Conservation (phyloP, 2,888 invertebrate species). For the Elegia similella region DNA sequence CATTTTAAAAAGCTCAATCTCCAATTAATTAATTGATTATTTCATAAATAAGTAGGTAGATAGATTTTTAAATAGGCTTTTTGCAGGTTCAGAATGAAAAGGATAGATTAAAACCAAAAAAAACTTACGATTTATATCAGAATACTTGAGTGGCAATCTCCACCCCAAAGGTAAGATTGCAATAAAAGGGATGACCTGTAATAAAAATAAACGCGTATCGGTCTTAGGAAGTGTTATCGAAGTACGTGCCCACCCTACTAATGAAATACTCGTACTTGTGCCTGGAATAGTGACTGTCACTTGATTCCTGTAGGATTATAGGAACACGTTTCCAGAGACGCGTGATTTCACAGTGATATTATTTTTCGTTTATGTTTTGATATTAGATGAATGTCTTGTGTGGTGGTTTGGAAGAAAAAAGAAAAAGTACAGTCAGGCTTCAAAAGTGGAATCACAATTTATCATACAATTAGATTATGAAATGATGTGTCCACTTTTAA, state of each 20-base stretch:
- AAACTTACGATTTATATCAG: neutral
- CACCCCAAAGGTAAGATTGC: conserved; percentile 3
- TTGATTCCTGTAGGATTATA: neutral
- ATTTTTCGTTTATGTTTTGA: neutral
- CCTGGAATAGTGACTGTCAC: neutral
- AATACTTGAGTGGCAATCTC: neutral
- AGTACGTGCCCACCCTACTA: conserved; percentile 9
- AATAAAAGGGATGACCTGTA: conserved; percentile 16
- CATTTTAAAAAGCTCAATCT: no score
- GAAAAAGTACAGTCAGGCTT: no score
- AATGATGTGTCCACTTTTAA: no score
- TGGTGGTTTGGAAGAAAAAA: no score
- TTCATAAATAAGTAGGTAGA: no score
- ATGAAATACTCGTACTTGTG: neutral
- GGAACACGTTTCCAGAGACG: neutral
- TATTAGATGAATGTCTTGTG: no score
- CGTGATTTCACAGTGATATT: neutral
- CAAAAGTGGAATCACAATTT: no score
- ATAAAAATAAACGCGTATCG: conserved; percentile 17
- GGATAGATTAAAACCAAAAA: no score
- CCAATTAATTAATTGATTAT: no score
- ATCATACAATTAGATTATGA: no score
- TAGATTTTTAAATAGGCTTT: no score
- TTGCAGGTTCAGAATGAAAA: no score
- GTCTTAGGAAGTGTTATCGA: conserved; percentile 14